Percentiles rank a stretch among this genome's conserved stretches.
phyloP scores from a whole-genome alignment of 1,140 invertebrate species.

The Marisa cornuarietis region DNA sequence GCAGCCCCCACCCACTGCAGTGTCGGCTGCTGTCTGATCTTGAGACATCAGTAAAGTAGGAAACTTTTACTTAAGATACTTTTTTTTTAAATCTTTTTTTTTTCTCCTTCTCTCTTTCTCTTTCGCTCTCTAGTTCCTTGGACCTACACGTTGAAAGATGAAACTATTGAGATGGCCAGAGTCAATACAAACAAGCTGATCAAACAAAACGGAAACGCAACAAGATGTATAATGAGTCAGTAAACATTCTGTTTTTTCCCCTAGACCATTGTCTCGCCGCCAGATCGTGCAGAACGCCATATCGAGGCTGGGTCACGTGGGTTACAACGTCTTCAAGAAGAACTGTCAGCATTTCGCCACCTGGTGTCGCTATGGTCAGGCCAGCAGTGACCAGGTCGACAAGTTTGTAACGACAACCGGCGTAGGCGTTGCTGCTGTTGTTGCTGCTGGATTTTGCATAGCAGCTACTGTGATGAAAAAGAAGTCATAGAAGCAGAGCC shows the following conservation, averaged over 20 bases:
- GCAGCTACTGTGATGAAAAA: no score
- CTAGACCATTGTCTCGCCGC: background rate
- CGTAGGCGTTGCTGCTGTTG: background rate
- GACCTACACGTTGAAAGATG: no score
- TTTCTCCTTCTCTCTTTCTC: no score
- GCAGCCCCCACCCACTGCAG: no score
- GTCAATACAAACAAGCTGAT: no score
- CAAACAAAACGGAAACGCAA: background rate
- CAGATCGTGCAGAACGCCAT: constrained; percentile 19
- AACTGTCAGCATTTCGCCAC: constrained; percentile 36
- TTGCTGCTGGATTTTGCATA: background rate
- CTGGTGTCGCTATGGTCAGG: constrained; percentile 28
- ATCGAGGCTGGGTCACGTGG: background rate
- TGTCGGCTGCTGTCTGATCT: no score
- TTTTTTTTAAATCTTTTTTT: no score
- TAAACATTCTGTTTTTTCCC: background rate
- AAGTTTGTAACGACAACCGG: background rate
- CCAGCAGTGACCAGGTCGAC: constrained; percentile 23
- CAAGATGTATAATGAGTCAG: background rate
- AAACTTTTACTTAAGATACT: no score
- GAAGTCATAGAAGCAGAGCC: no score
- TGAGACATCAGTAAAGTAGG: no score
- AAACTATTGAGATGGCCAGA: no score
- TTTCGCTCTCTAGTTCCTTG: no score
- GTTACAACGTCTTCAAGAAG: constrained; percentile 17